These are phyloP conservation scores for Drosophila recens DNA, from an alignment of 2,888 invertebrate genomes.

Conservation along the genomic window DNA sequence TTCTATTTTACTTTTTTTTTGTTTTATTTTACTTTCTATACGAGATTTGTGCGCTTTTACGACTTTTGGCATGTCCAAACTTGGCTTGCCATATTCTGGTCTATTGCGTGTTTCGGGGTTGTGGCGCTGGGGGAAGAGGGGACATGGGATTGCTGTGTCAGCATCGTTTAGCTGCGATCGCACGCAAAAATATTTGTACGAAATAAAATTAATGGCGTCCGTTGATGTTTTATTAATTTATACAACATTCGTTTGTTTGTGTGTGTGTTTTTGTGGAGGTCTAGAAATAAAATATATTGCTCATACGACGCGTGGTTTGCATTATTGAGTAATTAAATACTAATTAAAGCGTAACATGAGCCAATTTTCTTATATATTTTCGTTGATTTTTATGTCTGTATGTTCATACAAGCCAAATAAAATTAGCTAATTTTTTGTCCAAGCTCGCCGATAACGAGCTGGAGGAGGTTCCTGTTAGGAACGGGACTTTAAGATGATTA, in stretches of 20 bases:
- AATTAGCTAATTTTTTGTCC: conserved; percentile 8
- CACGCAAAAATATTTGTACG: conserved; percentile 76
- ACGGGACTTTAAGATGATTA: conserved; percentile 39
- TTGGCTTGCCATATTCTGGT: conserved; percentile 27
- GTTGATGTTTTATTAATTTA: conserved; percentile 80
- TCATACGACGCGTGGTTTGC: conserved; percentile 70
- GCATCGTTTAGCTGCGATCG: conserved; percentile 59
- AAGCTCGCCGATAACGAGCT: conserved; percentile 33
- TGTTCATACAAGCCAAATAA: conserved; percentile 6
- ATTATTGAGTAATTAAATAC: conserved; percentile 79
- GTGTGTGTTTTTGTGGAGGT: not conserved
- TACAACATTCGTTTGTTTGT: conserved; percentile 45
- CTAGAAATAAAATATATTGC: conserved; percentile 67
- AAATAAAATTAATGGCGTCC: conserved; percentile 77
- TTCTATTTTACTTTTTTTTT: conserved; percentile 17
- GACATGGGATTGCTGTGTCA: conserved; percentile 46
- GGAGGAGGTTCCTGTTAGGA: not conserved
- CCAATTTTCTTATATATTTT: conserved; percentile 50
- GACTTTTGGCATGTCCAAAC: conserved; percentile 71
- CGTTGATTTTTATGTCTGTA: conserved; percentile 19
- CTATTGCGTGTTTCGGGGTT: conserved; percentile 46
- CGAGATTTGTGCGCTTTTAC: conserved; percentile 76
- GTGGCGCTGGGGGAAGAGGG: not conserved
- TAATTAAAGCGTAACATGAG: conserved; percentile 77
- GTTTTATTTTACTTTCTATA: conserved; percentile 52